Evolutionary conservation across 2,113 vertebrate species (phyloP).

Genomic region (Bubo scandiacus): DNA sequence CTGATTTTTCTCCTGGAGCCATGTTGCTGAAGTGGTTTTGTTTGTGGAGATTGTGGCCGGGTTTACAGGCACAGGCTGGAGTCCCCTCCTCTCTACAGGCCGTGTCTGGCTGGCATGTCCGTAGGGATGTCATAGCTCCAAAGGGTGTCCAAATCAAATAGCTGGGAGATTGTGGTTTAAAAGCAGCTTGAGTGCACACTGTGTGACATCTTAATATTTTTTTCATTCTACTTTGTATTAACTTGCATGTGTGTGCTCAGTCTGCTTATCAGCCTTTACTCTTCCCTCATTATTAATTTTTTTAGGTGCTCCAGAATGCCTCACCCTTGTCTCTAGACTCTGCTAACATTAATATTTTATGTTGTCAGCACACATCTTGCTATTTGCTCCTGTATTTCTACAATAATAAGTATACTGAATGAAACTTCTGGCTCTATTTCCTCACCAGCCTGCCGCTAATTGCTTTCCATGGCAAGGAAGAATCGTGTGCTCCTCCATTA

Average conservation of each 20-base stretch:
- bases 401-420: background rate
- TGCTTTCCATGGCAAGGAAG: background rate
- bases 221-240: background rate
- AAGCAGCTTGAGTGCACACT: background rate
- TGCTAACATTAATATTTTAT: conserved; percentile 9
- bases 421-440: background rate
- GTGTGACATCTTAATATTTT: background rate
- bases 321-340: background rate
- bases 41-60: background rate
- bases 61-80: background rate
- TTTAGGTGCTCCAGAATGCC: background rate
- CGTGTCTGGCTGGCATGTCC: background rate
- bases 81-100: background rate
- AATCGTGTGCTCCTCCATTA: background rate
- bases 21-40: background rate
- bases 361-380: conserved; percentile 21
- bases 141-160: background rate
- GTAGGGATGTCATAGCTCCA: background rate
- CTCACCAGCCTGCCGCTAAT: background rate
- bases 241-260: background rate
- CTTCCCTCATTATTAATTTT: background rate
- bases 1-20: background rate
- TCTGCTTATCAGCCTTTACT: background rate
- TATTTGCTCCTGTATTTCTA: background rate
- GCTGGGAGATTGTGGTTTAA: background rate